Conservation (phyloP, 1,140 invertebrate species). For the Cotesia glomerata region DNA sequence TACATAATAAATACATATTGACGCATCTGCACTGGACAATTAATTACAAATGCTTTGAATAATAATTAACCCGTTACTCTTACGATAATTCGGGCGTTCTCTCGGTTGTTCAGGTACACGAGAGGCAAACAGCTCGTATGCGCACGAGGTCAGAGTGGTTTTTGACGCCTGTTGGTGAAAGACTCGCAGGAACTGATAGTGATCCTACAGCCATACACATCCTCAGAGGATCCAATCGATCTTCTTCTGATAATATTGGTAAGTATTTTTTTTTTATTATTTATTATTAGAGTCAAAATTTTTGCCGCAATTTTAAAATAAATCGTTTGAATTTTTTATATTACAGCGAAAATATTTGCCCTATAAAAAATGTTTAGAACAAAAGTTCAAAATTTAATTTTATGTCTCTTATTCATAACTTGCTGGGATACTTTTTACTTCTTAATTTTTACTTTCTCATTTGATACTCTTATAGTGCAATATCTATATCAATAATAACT, state of each 20-base stretch:
- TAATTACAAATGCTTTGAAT: neutral
- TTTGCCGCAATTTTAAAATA: neutral
- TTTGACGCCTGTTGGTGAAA: conserved; percentile 73
- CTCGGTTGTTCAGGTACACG: conserved; percentile 77
- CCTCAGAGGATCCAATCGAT: conserved; percentile 59
- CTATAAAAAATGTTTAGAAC: too few species aligned
- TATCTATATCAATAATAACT: too few species aligned
- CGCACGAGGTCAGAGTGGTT: conserved; percentile 94
- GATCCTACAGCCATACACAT: conserved; percentile 62
- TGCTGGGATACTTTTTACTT: too few species aligned
- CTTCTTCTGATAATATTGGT: conserved; percentile 63
- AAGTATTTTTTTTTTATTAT: conserved; percentile 35
- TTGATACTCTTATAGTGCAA: too few species aligned
- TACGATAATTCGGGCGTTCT: conserved; percentile 36
- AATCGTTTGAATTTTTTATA: too few species aligned
- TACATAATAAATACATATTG: conserved; percentile 32
- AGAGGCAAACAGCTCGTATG: conserved; percentile 92
- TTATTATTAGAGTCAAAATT: neutral
- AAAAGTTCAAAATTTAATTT: too few species aligned
- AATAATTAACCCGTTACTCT: neutral
- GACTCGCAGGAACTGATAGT: conserved; percentile 56
- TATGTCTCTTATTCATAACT: too few species aligned
- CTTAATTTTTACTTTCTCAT: too few species aligned
- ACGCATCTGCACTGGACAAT: conserved; percentile 4
- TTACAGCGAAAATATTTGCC: too few species aligned